phyloP scores from a whole-genome alignment of 2,888 invertebrate genomes.

The Mimumesa dahlbomi region DNA sequence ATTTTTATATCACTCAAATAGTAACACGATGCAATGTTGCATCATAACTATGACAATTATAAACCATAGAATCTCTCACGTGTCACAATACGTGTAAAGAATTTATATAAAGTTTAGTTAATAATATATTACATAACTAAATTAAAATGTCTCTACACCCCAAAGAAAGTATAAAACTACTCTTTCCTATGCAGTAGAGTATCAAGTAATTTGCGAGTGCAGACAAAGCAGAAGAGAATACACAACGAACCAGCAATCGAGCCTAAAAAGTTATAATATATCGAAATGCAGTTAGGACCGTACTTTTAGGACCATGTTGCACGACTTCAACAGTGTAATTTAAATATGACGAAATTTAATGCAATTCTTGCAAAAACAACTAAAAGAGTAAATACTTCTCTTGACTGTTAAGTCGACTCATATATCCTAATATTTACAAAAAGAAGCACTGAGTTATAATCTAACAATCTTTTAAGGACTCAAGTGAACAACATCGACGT shows the following conservation, averaged over 20 bases:
- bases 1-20: not conserved
- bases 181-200: too few relatives aligned
- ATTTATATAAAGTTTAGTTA: not conserved
- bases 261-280: too few relatives aligned
- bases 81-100: not conserved
- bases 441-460: constrained; percentile 31
- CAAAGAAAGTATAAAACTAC: too few relatives aligned
- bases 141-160: too few relatives aligned
- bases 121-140: too few relatives aligned
- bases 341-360: constrained; percentile 27
- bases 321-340: constrained; percentile 11
- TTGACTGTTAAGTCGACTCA: constrained; percentile 15
- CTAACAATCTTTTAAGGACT: constrained; percentile 63
- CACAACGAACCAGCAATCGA: too few relatives aligned
- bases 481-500: constrained; percentile 64
- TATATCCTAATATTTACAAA: constrained; percentile 59
- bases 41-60: not conserved
- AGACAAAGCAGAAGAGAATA: too few relatives aligned
- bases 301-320: constrained; percentile 37
- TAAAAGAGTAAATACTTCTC: constrained; percentile 36
- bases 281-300: constrained; percentile 37
- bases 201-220: too few relatives aligned
- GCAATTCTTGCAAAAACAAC: constrained; percentile 16
- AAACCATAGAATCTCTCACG: not conserved
- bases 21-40: not conserved